Base-by-base conservation (phyloP, 2,888 invertebrate genomes). In the Melangyna quadrimaculata region DNA sequence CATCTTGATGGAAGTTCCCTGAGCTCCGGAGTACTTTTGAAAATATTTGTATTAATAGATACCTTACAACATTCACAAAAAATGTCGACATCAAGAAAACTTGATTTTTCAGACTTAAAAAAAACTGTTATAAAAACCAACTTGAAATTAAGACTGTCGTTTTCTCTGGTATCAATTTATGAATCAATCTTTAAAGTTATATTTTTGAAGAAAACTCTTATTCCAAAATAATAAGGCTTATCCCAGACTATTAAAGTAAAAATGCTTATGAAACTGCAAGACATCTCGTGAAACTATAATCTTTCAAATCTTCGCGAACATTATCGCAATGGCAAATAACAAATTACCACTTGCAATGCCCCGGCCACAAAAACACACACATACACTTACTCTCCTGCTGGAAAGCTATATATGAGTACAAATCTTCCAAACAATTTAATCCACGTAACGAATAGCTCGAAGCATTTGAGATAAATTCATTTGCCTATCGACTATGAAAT, bases 401-500 rank as follows among this genome's bases (percentile, higher is more conserved):
- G 8, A n/a, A 29, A 24, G 40, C 27, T 12, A 19, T 43, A 22
- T 19, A 12, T n/a, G 40, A 32, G 27, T 24, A 22, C 53, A 65
- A 37, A 43, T 72, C 53, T 72, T 53, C 55, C 19, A 78, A 86
- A 86, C 86, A 86, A 77, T 78, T 86, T 86, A 86, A 86, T 86
- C 81, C 81, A 81, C 69, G 77, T 70, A 86, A 86, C 81, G 86
- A 86, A 86, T 86, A 70, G 81, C 75, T 69, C 73, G 69, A 65
- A 81, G 72, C 81, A 70, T 55, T 69, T 45, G 86, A 81, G 73
- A 81, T 81, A 86, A 77, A 86, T 86, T 81, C 81, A 81, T 86
- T 81, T 86, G 43, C 81, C 80, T 86, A 86, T 86, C 86, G 86
- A 72, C 86, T 73, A 81, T 81, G 81, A 81, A 81, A 81, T 86